Evolutionary conservation across 2,113 vertebrate species (phyloP).

Genomic region (Cisticola juncidis): DNA sequence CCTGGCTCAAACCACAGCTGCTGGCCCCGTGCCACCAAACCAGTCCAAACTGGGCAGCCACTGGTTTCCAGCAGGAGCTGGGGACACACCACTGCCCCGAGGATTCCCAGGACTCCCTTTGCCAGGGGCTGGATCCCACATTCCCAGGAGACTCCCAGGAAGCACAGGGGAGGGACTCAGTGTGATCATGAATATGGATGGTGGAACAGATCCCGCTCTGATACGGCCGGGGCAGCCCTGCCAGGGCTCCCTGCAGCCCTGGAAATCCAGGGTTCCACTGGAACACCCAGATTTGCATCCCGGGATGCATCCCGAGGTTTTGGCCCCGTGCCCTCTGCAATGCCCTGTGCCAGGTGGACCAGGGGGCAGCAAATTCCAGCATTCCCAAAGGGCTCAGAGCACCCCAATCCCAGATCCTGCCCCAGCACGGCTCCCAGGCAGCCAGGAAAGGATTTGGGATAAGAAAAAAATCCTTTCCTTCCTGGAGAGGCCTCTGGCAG

Average conservation of each 20-base stretch:
- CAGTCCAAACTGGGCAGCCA: neutral
- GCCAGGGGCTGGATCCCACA: fast-evolving
- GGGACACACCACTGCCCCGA: fast-evolving
- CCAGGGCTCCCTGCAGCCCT: neutral
- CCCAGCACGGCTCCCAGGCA: neutral
- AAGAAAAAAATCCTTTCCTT: neutral
- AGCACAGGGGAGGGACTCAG: neutral
- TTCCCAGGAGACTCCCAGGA: neutral
- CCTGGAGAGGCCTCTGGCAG: neutral
- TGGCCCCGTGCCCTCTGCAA: neutral
- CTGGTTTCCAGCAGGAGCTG: neutral
- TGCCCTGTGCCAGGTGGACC: fast-evolving
- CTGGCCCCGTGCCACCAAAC: neutral
- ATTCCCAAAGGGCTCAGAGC: neutral
- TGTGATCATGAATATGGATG: slow-evolving; percentile 27
- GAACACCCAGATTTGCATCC: neutral
- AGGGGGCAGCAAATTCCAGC: neutral
- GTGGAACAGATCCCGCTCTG: slow-evolving; percentile 21
- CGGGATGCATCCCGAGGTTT: fast-evolving
- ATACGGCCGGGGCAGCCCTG: neutral
- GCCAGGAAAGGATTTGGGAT: fast-evolving
- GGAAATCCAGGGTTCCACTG: neutral
- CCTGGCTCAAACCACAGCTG: neutral
- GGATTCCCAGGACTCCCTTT: neutral
- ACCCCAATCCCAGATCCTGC: neutral